Percentiles rank a stretch among this genome's conserved stretches.
Evolutionary conservation across 2,797 vertebrate genomes (phyloP).

Genomic region (Vireo griseus): DNA sequence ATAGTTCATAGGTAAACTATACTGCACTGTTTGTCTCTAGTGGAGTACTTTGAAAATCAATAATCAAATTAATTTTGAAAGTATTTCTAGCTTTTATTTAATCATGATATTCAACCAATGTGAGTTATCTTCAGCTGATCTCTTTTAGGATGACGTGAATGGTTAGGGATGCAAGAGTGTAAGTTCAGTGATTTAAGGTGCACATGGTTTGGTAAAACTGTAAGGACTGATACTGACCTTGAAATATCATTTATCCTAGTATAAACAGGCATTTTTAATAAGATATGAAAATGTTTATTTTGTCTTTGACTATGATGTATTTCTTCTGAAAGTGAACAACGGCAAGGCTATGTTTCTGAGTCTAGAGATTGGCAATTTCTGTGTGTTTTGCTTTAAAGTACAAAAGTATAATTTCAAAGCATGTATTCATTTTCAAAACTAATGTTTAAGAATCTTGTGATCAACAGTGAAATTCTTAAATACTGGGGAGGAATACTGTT

Average conservation of each 20-base stretch:
- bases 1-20: neutral
- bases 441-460: neutral
- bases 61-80: neutral
- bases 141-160: neutral
- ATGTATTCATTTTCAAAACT: neutral
- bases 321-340: neutral
- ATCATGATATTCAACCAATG: neutral
- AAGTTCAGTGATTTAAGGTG: neutral
- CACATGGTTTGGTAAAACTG: accelerated
- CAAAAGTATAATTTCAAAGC: neutral
- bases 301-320: neutral
- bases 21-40: neutral
- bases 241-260: neutral
- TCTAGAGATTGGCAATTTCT: neutral
- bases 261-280: neutral
- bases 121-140: neutral
- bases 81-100: neutral
- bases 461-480: neutral
- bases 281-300: neutral
- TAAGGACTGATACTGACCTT: neutral
- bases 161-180: neutral
- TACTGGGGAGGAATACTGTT: neutral
- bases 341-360: neutral
- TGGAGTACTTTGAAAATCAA: neutral
- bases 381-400: neutral